These are phyloP conservation scores for Herminia tarsipennalis DNA, from an alignment of 2,888 invertebrate genomes.

Conservation along the genomic window DNA sequence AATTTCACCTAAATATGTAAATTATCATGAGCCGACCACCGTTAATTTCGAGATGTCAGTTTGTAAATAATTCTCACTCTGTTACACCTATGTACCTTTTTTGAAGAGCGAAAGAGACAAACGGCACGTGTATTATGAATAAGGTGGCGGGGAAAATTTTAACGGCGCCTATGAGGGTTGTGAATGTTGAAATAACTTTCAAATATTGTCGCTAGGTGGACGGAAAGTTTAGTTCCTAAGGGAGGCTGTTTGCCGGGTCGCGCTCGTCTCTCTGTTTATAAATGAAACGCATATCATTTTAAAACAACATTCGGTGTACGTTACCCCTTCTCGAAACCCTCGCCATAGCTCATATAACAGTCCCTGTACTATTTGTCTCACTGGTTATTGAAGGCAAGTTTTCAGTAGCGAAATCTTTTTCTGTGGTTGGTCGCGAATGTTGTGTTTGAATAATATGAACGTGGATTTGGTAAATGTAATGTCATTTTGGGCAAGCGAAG, in stretches of 20 bases:
- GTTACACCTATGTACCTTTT: constrained; percentile 40
- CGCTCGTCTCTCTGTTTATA: constrained; percentile 78
- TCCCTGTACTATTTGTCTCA: not conserved
- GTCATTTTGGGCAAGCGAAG: constrained; percentile 57
- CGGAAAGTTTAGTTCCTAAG: constrained; percentile 82
- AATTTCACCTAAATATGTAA: constrained; percentile 87
- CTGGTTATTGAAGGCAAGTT: constrained; percentile 16
- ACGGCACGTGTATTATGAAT: constrained; percentile 78
- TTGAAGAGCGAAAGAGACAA: constrained; percentile 55
- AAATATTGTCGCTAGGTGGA: constrained; percentile 86
- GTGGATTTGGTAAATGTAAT: constrained; percentile 50
- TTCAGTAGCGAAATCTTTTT: constrained; percentile 9
- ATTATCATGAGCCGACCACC: constrained; percentile 86
- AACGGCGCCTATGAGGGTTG: constrained; percentile 86
- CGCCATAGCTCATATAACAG: constrained; percentile 35
- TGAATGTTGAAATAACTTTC: constrained; percentile 86
- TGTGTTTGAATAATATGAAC: constrained; percentile 40
- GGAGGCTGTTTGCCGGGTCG: constrained; percentile 79
- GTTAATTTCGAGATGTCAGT: constrained; percentile 83
- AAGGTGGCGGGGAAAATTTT: constrained; percentile 84
- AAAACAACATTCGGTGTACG: constrained; percentile 64
- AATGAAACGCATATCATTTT: constrained; percentile 82
- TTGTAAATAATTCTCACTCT: constrained; percentile 73
- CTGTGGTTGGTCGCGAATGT: constrained; percentile 33
- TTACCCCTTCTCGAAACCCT: constrained; percentile 39